Evolutionary conservation across 2,113 vertebrate species (phyloP).

Genomic region (Bubo blakistoni): DNA sequence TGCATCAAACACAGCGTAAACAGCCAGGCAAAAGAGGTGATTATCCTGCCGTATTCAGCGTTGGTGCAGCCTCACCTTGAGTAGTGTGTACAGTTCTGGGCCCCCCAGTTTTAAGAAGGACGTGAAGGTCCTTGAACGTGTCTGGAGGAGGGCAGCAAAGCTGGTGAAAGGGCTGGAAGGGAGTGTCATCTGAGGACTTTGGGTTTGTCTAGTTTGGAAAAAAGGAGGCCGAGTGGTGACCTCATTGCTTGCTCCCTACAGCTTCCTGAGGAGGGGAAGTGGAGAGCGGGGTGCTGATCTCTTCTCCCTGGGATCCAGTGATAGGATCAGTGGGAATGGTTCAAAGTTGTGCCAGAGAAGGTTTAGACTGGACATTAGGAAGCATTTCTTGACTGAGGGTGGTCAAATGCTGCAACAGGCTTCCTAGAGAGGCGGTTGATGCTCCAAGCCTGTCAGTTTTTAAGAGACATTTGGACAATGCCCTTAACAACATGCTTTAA

Average conservation of each 20-base stretch:
- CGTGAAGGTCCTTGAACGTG: neutral
- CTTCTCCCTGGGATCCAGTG: accelerated
- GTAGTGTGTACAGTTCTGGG: neutral
- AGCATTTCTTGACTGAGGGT: neutral
- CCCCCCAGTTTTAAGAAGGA: neutral
- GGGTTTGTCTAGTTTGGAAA: neutral
- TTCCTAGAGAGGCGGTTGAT: neutral
- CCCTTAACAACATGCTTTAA: neutral
- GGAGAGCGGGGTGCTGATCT: neutral
- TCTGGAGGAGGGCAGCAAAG: neutral
- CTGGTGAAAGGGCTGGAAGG: neutral
- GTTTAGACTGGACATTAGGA: neutral
- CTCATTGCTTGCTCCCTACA: neutral
- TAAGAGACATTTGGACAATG: neutral
- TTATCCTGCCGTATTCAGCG: neutral
- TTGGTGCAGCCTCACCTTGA: neutral
- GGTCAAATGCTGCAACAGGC: neutral
- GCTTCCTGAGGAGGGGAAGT: neutral
- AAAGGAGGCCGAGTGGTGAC: neutral
- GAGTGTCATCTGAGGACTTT: neutral
- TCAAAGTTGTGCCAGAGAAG: neutral
- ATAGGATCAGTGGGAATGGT: neutral
- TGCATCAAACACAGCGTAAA: neutral
- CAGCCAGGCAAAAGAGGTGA: neutral
- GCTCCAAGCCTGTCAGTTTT: neutral